These are phyloP conservation scores for Barnardius zonarius DNA, from an alignment of 2,113 vertebrate genomes.

Conservation along the genomic window DNA sequence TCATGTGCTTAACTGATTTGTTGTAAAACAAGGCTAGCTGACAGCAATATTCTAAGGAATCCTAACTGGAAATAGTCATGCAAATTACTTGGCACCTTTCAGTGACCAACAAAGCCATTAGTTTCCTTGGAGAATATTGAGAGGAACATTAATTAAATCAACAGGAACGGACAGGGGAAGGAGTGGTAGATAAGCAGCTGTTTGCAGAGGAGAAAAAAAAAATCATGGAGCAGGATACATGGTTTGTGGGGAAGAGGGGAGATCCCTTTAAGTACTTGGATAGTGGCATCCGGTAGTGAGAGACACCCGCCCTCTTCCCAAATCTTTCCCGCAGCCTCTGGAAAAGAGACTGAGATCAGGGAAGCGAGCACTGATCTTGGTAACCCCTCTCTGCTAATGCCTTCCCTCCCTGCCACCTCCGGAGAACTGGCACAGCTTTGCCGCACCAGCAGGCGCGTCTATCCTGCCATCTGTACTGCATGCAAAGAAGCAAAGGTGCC, in stretches of 20 bases:
- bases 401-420: background rate
- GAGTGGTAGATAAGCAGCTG: background rate
- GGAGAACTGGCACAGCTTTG: constrained; percentile 12
- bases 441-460: constrained; percentile 7
- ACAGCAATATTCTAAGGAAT: background rate
- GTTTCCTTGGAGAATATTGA: constrained; percentile 14
- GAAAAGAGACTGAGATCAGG: background rate
- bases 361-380: background rate
- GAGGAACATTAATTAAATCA: constrained; percentile 12
- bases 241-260: background rate
- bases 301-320: background rate
- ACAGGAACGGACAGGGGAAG: background rate
- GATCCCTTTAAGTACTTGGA: background rate
- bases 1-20: background rate
- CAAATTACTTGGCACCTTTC: constrained; percentile 13
- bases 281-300: background rate
- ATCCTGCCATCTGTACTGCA: constrained; percentile 44
- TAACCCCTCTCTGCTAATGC: constrained; percentile 6
- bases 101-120: background rate
- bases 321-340: background rate
- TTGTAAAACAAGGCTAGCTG: constrained; percentile 11
- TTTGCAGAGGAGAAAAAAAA: background rate
- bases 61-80: background rate
- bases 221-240: background rate
- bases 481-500: background rate